Conservation (phyloP, 2,888 invertebrate species). For the Pandemis corylana region DNA sequence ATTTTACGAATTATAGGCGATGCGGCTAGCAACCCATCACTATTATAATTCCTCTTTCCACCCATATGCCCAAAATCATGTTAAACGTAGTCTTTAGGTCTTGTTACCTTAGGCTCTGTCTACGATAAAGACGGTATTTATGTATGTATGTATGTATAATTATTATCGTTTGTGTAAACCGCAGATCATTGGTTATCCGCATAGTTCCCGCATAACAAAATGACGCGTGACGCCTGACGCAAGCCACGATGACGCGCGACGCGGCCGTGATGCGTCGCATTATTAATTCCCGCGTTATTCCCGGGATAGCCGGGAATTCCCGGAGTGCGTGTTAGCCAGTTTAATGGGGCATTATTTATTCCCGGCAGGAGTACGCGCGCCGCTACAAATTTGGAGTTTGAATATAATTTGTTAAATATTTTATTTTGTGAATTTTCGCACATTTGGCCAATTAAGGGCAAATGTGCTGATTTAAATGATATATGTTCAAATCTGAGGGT, state of each 20-base stretch:
- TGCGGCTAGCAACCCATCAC: too few species aligned
- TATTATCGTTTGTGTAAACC: too few species aligned
- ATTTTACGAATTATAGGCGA: too few species aligned
- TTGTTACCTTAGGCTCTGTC: too few species aligned
- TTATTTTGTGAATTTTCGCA: background rate
- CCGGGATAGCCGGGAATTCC: constrained; percentile 13
- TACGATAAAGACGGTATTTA: too few species aligned
- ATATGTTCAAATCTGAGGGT: too few species aligned
- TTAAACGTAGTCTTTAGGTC: too few species aligned
- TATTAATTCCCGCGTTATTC: constrained; percentile 12
- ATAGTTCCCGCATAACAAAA: background rate
- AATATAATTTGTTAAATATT: background rate
- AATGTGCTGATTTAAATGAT: background rate
- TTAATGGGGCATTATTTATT: constrained; percentile 16
- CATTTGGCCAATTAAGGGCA: too few species aligned
- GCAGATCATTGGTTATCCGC: too few species aligned
- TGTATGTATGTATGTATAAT: background rate
- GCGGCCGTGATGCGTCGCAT: background rate
- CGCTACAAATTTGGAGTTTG: background rate
- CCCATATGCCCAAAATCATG: too few species aligned
- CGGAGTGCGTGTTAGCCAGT: constrained; percentile 5
- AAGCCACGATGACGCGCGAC: background rate
- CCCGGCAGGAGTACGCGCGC: background rate
- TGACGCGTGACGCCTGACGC: background rate
- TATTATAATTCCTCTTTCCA: too few species aligned